Evolutionary conservation across 2,888 invertebrate species (phyloP), one percentile per base, ranked within the genome.

Genomic region (Macrophya alboannulata): DNA sequence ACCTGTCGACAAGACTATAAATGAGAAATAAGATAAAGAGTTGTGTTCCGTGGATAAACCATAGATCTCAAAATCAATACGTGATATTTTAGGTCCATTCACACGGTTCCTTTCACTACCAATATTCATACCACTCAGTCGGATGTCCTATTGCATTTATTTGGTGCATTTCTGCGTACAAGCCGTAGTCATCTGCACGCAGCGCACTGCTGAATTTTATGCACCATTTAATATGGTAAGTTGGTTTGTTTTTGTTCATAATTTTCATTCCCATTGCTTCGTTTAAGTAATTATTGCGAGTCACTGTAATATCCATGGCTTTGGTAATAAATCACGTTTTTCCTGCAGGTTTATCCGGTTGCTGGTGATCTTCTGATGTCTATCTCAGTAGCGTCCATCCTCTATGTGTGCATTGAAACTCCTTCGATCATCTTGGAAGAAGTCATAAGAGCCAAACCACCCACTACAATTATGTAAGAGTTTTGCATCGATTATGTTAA

Each of bases 31-130:
- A 31, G 0, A 15, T 15, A 4, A 2, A 4, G 15, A 15, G 25
- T 25, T 62, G 9, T 9, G 3, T n/a, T n/a, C n/a, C n/a, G n/a
- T n/a, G n/a, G n/a, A 37, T 37, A n/a, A n/a, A 31, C 1, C 31
- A 15, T 43, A 72, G 4, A n/a, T 4, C 15, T 31, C 1, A 6
- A 9, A 17, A 40, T 43, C 6, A 25, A 40, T 72, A 77, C 15
- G 59, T 21, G n/a, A 59, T 90, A 48, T 87, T 90, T 9, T 88
- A 95, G 95, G 95, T 87, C 93, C 94, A 9, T 91, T 95, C 6
- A 94, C 95, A 89, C 95, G 94, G 94, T 94, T 95, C 86, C 91
- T 95, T 0, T 95, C 95, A 0, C 90, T 94, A 1, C 89, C 91
- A 15, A 88, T 95, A 55, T 95, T 95, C 94, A 94, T 91, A 89